Evolutionary conservation across 2,888 invertebrate genomes (phyloP).

Genomic region (Drosophila recens): DNA sequence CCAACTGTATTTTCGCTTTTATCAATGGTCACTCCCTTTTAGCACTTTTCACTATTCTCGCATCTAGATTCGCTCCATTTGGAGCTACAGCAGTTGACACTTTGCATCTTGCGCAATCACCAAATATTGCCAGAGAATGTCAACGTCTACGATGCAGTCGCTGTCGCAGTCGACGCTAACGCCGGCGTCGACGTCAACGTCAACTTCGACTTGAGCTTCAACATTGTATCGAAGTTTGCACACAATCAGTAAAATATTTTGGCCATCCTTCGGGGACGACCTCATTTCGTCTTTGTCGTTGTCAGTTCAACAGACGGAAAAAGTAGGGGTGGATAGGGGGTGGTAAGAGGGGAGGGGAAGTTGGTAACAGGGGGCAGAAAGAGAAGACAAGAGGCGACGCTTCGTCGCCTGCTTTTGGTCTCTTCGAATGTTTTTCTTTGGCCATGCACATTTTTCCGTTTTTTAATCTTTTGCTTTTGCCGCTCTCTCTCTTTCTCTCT

Average conservation of each 20-base stretch:
- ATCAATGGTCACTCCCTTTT: conserved; percentile 55
- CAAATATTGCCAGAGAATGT: conserved; percentile 78
- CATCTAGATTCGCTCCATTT: conserved; percentile 20
- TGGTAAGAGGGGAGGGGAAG: background rate
- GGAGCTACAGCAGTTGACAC: conserved; percentile 66
- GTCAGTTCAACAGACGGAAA: conserved; percentile 47
- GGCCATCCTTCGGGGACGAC: conserved; percentile 80
- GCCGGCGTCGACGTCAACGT: conserved; percentile 24
- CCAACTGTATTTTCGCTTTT: conserved; percentile 27
- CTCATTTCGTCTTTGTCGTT: conserved; percentile 77
- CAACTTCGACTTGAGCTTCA: conserved; percentile 49
- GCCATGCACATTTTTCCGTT: conserved; percentile 73
- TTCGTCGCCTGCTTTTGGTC: conserved; percentile 55
- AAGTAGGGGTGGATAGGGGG: background rate
- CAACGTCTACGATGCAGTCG: conserved; percentile 33
- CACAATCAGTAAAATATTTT: conserved; percentile 82
- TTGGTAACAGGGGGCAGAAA: background rate
- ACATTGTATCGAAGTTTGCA: conserved; percentile 81
- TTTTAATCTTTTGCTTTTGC: conserved; percentile 80
- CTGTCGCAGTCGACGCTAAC: background rate
- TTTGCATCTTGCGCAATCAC: conserved; percentile 82
- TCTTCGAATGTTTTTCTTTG: conserved; percentile 72
- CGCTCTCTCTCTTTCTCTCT: conserved; percentile 43
- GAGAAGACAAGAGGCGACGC: conserved; percentile 32
- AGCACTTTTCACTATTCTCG: conserved; percentile 26